A percentile compares a stretch with the other conserved stretches of the same genome.
Conservation (phyloP, 2,888 invertebrate genomes). For the Hirudinaria manillensis region DNA sequence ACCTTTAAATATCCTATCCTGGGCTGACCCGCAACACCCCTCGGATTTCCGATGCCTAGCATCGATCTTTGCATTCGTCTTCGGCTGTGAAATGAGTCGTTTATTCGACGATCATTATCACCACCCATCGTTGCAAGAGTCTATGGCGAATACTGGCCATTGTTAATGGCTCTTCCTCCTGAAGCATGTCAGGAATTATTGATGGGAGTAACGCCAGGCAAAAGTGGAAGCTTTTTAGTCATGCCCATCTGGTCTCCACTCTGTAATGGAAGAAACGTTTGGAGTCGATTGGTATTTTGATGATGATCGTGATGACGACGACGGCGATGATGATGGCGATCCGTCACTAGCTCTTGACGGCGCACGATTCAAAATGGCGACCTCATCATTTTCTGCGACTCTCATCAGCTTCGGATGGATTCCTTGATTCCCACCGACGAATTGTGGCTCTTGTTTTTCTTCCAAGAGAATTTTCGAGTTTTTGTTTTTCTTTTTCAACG, state of each 20-base stretch:
- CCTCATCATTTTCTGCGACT: background rate
- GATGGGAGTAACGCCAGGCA: background rate
- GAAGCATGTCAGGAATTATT: background rate
- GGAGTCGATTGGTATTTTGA: background rate
- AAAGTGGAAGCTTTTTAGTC: background rate
- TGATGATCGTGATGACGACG: background rate
- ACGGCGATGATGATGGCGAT: background rate
- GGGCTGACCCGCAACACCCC: no score
- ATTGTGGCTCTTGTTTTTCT: no score
- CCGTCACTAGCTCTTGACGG: background rate
- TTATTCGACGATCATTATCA: constrained; percentile 2
- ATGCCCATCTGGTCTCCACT: background rate
- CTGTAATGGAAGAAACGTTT: background rate
- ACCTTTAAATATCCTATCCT: no score
- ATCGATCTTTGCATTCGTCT: background rate
- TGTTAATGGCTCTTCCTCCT: background rate
- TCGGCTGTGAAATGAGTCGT: background rate
- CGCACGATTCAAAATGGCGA: constrained; percentile 4
- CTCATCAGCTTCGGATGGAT: background rate
- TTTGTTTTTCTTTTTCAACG: no score
- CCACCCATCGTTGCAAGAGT: background rate
- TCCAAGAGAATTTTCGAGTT: no score
- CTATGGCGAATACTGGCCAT: background rate
- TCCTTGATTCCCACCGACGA: background rate
- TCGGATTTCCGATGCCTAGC: no score